Conservation (phyloP, 1,140 invertebrate genomes). For the Agrilus planipennis region DNA sequence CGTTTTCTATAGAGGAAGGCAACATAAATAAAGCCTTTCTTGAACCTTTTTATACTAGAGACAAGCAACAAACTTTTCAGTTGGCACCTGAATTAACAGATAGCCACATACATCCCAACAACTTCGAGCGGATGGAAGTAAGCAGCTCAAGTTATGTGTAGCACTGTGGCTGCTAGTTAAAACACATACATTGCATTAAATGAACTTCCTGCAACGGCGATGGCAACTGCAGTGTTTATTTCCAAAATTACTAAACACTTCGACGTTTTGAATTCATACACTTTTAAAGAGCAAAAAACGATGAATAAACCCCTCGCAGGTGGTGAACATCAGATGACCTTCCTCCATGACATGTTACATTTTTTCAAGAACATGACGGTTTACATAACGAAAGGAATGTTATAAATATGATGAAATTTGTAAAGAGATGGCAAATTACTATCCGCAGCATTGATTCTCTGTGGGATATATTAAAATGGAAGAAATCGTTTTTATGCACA, state of each 20-base stretch:
- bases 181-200: constrained; percentile 11
- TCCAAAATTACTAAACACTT: constrained; percentile 2
- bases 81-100: constrained; percentile 18
- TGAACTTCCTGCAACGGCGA: background rate
- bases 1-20: constrained; percentile 7
- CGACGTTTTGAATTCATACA: constrained; percentile 6
- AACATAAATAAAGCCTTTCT: background rate
- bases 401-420: too few species aligned
- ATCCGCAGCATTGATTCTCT: too few species aligned
- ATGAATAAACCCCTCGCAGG: background rate
- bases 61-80: constrained; percentile 10
- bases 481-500: too few species aligned
- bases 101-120: constrained; percentile 24
- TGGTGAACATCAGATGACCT: background rate
- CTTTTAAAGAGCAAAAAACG: background rate
- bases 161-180: constrained; percentile 18
- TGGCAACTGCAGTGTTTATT: constrained; percentile 1
- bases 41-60: constrained; percentile 8
- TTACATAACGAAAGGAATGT: too few species aligned
- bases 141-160: constrained; percentile 24
- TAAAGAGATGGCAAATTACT: too few species aligned
- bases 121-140: constrained; percentile 25
- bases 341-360: too few species aligned
- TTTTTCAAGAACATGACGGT: too few species aligned
- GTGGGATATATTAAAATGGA: too few species aligned